Percentiles rank a stretch among this genome's conserved stretches.
phyloP scores from a whole-genome alignment of 2,113 vertebrate genomes.

The Lagopus muta region DNA sequence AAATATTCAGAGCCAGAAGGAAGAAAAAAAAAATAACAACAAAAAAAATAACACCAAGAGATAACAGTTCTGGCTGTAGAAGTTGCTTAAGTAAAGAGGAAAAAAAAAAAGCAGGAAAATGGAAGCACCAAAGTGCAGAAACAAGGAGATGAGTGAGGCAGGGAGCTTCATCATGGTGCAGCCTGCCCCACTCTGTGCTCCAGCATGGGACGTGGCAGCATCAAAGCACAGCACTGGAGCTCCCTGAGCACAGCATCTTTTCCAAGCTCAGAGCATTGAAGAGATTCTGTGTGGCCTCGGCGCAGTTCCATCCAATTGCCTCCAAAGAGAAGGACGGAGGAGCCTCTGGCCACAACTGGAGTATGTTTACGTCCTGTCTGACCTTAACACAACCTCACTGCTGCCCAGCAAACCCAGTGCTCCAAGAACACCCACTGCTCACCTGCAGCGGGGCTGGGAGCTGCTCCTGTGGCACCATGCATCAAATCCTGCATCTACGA shows the following conservation, averaged over 20 bases:
- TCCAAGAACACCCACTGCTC: rapidly evolving
- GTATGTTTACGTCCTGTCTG: not conserved
- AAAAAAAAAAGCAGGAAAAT: not conserved
- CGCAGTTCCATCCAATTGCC: not conserved
- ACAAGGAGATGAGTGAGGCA: not conserved
- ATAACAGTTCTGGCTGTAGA: too few relatives aligned
- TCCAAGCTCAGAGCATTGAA: not conserved
- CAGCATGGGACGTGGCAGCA: rapidly evolving
- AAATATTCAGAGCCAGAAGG: slow-evolving; percentile 4
- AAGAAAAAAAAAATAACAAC: not conserved
- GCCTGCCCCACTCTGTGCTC: not conserved
- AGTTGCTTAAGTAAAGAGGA: too few relatives aligned
- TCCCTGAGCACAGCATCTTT: not conserved
- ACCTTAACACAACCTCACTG: not conserved
- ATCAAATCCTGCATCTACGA: not conserved
- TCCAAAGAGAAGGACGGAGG: not conserved
- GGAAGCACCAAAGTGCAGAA: not conserved
- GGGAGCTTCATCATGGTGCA: not conserved
- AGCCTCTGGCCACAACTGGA: not conserved
- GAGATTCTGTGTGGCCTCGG: not conserved
- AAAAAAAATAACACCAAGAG: not conserved
- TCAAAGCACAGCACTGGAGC: not conserved
- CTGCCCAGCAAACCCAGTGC: not conserved
- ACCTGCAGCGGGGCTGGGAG: not conserved
- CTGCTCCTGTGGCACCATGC: not conserved